Conservation (phyloP, 2,888 invertebrate species). For the Sacculina carcini region DNA sequence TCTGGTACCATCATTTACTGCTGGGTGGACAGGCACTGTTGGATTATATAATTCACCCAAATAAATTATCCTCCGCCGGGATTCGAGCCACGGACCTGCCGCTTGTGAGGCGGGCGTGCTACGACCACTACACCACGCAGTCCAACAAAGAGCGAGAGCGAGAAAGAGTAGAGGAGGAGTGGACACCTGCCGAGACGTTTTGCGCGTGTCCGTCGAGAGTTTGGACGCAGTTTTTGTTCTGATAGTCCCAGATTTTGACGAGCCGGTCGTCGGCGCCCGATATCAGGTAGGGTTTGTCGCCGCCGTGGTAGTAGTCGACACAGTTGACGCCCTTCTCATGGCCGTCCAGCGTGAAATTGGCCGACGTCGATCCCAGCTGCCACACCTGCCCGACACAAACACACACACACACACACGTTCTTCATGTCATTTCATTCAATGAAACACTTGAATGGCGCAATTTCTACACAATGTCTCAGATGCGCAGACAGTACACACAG, state of each 20-base stretch:
- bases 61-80: no score
- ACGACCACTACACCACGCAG: not conserved
- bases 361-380: conserved; percentile 90
- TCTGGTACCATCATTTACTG: no score
- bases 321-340: conserved; percentile 98
- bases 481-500: no score
- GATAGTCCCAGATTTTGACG: conserved; percentile 99
- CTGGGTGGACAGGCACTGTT: no score
- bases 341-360: conserved; percentile 92
- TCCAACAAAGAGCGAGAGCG: not conserved
- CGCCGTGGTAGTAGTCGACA: conserved; percentile 95
- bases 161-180: not conserved
- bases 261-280: conserved; percentile 94
- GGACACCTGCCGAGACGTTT: conserved; percentile 50
- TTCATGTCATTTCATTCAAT: no score
- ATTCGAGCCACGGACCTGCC: no score
- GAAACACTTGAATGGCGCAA: not conserved
- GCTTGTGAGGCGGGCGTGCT: no score
- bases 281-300: conserved; percentile 94
- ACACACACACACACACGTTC: no score
- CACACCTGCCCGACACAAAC: conserved; percentile 36
- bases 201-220: conserved; percentile 90
- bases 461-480: no score
- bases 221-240: conserved; percentile 97
- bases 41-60: no score